Evolutionary conservation across 2,113 vertebrate genomes (phyloP), one percentile per base, ranked within the genome.

Genomic region (zebrafish (Danio rerio)): DNA sequence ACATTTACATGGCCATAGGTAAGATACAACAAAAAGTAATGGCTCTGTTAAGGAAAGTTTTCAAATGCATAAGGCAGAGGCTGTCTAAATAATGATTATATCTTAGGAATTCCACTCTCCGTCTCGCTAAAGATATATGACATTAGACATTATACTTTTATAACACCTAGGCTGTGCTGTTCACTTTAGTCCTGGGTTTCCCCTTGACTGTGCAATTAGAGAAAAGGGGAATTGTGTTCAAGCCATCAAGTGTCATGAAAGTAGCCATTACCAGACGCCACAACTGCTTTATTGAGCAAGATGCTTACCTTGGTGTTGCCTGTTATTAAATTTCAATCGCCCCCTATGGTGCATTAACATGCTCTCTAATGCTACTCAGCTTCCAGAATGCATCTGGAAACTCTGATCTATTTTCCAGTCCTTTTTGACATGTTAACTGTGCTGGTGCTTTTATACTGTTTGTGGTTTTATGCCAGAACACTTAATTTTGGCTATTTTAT

Each of bases 21-120:
- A 76, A 72, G 72, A 70, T 65, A 52, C 47, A 88, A 86, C 78
- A 85, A 62, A 55, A 80, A 78, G 86, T 82, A 87, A 90, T 89
- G 81, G 66, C 90, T 89, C 83, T 92, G 69, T 78, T 61, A 59
- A 61, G 50, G 80, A 65, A 78, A 66, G 52, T 42, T 68, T 81
- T 72, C 74, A 66, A 70, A 50, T 49, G 80, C 7, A 49, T 45
- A 61, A 69, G 75, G 70, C 63, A 52, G 71, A 83, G 31, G 63
- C 66, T 85, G 43, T 74, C 62, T 69, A 16, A 69, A 55, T 43
- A 12, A 74, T 62, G 76, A 58, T 77, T 53, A 66, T 18, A 42
- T 55, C 42, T 40, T 74, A 78, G 11, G 42, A 65, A 82, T 61
- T 74, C 21, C 55, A 21, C 55, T 78, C 62, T 82, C 59, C 69